Evolutionary conservation across 1,140 invertebrate species (phyloP).

Genomic region (Sycobia sp.): DNA sequence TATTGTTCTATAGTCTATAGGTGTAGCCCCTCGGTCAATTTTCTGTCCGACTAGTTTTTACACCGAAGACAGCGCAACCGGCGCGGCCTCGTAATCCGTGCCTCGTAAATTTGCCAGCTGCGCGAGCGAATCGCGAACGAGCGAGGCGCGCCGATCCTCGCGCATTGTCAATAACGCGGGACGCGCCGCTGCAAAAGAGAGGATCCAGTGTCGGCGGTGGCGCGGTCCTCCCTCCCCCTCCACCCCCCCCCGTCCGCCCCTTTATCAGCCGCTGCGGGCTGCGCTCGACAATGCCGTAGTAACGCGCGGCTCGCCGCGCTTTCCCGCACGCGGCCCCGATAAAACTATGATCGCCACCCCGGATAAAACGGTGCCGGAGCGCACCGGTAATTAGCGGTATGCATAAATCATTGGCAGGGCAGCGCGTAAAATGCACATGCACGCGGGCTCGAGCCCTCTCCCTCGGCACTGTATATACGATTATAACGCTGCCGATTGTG

Average conservation of each 20-base stretch:
- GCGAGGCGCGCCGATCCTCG: neutral
- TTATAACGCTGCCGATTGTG: neutral
- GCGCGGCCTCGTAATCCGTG: no score
- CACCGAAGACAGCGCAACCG: no score
- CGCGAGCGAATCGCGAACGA: neutral
- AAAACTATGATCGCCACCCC: slow-evolving; percentile 55
- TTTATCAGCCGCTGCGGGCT: no score
- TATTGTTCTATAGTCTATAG: no score
- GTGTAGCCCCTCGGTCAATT: no score
- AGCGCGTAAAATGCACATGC: slow-evolving; percentile 54
- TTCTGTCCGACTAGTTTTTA: no score
- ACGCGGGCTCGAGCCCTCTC: slow-evolving; percentile 28
- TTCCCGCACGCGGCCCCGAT: slow-evolving; percentile 53
- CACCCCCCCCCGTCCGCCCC: no score
- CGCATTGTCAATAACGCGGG: neutral
- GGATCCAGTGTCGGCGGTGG: neutral
- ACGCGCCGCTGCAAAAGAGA: neutral
- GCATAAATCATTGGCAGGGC: slow-evolving; percentile 60
- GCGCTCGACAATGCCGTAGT: slow-evolving; percentile 56
- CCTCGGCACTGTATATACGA: neutral
- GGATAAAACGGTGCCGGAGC: slow-evolving; percentile 56
- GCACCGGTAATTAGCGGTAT: slow-evolving; percentile 60
- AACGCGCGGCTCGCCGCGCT: no score
- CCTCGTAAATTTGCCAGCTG: neutral
- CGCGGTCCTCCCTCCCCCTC: no score